Percentiles rank a stretch among this genome's conserved stretches.
phyloP scores from a whole-genome alignment of 2,113 vertebrate species.

The Origma solitaria region DNA sequence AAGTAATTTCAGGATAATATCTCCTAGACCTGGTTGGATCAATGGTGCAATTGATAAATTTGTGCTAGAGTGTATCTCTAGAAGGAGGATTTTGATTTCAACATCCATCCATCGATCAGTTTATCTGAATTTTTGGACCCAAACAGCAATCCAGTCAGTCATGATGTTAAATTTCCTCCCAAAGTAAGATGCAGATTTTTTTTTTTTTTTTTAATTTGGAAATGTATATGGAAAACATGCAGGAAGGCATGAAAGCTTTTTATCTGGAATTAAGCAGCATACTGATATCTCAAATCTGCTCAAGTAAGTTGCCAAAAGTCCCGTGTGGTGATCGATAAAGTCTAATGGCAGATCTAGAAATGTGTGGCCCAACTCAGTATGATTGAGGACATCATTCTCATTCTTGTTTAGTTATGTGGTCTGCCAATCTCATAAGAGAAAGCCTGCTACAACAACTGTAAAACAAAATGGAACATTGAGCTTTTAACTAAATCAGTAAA shows the following conservation, averaged over 20 bases:
- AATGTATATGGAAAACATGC: not conserved
- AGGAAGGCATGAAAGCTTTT: not conserved
- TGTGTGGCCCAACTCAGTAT: not conserved
- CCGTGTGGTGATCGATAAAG: not conserved
- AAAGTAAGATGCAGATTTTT: not conserved
- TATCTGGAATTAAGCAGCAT: not conserved
- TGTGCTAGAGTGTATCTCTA: not conserved
- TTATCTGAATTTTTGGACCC: not conserved
- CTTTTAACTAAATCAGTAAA: not conserved
- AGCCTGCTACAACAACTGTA: not conserved
- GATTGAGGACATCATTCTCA: not conserved
- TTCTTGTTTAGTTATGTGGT: not conserved
- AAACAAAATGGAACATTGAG: not conserved
- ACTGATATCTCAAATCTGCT: not conserved
- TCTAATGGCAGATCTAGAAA: not conserved
- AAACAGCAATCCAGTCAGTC: not conserved
- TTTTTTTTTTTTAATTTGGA: not conserved
- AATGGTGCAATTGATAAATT: not conserved
- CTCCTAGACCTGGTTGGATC: not conserved
- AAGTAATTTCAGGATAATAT: not conserved
- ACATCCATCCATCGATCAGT: not conserved
- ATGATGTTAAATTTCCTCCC: not conserved
- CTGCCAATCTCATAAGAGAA: not conserved
- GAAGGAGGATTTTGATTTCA: not conserved
- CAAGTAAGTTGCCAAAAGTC: not conserved